Evolutionary conservation across 2,113 vertebrate genomes (phyloP), one percentile per base, ranked within the genome.

Genomic region (Cebidichthys violaceus): DNA sequence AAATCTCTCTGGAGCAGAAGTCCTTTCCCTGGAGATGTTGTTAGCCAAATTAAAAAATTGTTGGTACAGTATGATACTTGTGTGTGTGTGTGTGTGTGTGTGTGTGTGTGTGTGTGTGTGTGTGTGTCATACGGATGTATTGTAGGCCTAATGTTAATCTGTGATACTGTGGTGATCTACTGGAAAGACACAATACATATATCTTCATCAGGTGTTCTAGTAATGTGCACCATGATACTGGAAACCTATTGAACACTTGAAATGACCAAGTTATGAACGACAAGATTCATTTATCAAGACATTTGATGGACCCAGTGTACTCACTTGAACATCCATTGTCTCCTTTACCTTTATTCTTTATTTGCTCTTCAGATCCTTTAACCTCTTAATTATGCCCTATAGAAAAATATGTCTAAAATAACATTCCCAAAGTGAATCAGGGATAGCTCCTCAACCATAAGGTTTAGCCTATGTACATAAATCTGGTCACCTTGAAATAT

Each of bases 1-100:
- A 83, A 86, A 83, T 85, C 67, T 72, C 61, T 82, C 71, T 59
- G 43, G 71, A 79, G 75, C 69, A 70, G 74, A 77, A 43, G 18
- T 71, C 27, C 55, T 20, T 61, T 33, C 84, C 62, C 31, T 57
- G 67, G 75, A 75, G 55, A 83, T 47, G 35, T 47, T 54, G 50
- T 47, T 24, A 64, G 72, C 47, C 60, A 59, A 65, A 75, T 39
- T 29, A 7, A 72, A 82, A 7, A 81, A 83, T 75, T 69, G 20
- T 9, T 67, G n/a, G 45, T 82, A 55, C 59, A 60, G 18, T 31
- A 31, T 33, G 13, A 77, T 72, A 52, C 57, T 3, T 61, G 20
- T 52, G 4, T 64, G 18, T 29, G 8, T 47, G 20, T 52, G 66
- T 52, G 8, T 62, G 24, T 27, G 7, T 47, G 20, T 52, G 66